Percentiles rank a stretch among this genome's conserved stretches.
These are phyloP conservation scores for Pterostichus madidus DNA, from an alignment of 2,888 invertebrate genomes.

Conservation along the genomic window DNA sequence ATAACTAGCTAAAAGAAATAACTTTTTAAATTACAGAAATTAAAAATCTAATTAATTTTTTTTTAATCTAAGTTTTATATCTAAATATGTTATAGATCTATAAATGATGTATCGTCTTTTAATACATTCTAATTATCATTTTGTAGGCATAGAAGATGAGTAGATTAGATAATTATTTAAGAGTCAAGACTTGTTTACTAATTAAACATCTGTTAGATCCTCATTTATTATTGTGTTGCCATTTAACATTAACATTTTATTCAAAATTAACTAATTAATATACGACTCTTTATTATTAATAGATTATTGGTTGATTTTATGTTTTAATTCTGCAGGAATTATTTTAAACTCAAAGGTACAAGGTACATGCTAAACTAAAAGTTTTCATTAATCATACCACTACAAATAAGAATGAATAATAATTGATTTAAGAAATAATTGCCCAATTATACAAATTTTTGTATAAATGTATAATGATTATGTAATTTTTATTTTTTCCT, in stretches of 20 bases:
- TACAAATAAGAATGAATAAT: too few species aligned
- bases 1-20: background rate
- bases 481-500: too few species aligned
- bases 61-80: too few species aligned
- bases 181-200: conserved; percentile 46
- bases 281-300: background rate
- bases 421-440: too few species aligned
- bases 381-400: too few species aligned
- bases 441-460: too few species aligned
- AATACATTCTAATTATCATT: conserved; percentile 46
- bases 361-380: background rate
- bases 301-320: background rate
- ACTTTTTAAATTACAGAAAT: conserved; percentile 13
- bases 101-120: conserved; percentile 37
- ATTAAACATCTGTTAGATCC: conserved; percentile 31
- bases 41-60: background rate
- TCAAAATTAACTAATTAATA: conserved; percentile 39
- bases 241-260: conserved; percentile 28
- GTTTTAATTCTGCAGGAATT: conserved; percentile 6
- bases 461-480: too few species aligned
- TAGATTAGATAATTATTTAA: conserved; percentile 44
- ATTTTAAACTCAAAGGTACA: background rate
- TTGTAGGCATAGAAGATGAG: conserved; percentile 43
- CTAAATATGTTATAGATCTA: background rate
- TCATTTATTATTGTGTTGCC: conserved; percentile 21